These are phyloP conservation scores for Microcebus tavaratra DNA, from an alignment of 2,113 vertebrate species.

Conservation along the genomic window DNA sequence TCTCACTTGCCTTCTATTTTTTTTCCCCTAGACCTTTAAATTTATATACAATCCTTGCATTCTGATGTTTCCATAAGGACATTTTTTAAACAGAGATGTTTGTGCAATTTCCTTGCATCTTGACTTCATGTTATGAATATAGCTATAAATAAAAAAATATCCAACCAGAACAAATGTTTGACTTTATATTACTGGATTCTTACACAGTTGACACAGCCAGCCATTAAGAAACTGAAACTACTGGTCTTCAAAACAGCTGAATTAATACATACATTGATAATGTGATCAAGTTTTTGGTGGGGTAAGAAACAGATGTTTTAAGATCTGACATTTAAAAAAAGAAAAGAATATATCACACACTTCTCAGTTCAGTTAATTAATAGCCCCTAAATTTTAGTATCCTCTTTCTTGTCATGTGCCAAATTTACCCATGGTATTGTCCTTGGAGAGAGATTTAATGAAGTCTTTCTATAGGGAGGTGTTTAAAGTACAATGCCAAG, in stretches of 20 bases:
- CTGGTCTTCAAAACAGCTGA: neutral
- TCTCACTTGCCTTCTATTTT: neutral
- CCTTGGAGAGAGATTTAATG: neutral
- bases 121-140: neutral
- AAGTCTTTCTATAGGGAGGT: neutral
- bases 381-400: neutral
- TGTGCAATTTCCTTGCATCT: neutral
- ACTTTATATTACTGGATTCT: neutral
- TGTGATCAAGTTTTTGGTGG: neutral
- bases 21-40: neutral
- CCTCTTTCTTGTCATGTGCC: neutral
- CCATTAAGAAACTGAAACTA: neutral
- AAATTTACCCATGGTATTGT: neutral
- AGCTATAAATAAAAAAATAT: neutral
- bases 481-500: neutral
- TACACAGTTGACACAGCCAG: neutral
- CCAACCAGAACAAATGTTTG: neutral
- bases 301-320: neutral
- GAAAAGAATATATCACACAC: neutral
- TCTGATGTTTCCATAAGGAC: neutral
- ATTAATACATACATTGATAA: neutral
- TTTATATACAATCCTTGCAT: neutral
- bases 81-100: neutral
- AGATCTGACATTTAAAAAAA: constrained; percentile 3
- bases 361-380: neutral